Percentiles rank a stretch among this genome's conserved stretches.
Evolutionary conservation across 2,797 vertebrate genomes (phyloP).

Genomic region (Phoebastria nigripes): DNA sequence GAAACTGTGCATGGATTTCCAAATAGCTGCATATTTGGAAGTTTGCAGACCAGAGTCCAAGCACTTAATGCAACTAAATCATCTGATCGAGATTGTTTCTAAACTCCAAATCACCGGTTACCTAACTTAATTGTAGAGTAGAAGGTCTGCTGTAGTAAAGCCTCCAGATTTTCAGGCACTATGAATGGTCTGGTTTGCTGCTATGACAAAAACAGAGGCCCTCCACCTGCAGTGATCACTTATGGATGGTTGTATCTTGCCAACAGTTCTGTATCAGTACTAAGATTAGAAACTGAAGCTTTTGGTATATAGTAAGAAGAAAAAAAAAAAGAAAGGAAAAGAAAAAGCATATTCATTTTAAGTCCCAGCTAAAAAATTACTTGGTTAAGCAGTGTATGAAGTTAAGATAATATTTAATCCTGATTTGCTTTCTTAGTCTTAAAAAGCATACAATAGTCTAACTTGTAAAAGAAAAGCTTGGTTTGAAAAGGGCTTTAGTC

Average conservation of each 20-base stretch:
- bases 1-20: neutral
- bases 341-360: neutral
- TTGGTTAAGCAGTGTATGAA: neutral
- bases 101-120: neutral
- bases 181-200: neutral
- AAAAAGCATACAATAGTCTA: neutral
- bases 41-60: neutral
- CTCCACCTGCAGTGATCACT: neutral
- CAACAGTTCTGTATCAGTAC: neutral
- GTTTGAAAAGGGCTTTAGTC: neutral
- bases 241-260: neutral
- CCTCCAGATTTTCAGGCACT: neutral
- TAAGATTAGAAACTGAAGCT: neutral
- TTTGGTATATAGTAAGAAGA: neutral
- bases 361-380: neutral
- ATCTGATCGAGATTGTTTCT: neutral
- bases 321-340: neutral
- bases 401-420: neutral
- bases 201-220: neutral
- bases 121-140: neutral
- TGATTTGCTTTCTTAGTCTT: neutral
- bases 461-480: neutral
- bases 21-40: neutral
- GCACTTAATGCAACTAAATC: neutral
- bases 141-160: neutral